These are phyloP conservation scores for Oreotrochilus melanogaster DNA, from an alignment of 2,113 vertebrate species.

Conservation along the genomic window DNA sequence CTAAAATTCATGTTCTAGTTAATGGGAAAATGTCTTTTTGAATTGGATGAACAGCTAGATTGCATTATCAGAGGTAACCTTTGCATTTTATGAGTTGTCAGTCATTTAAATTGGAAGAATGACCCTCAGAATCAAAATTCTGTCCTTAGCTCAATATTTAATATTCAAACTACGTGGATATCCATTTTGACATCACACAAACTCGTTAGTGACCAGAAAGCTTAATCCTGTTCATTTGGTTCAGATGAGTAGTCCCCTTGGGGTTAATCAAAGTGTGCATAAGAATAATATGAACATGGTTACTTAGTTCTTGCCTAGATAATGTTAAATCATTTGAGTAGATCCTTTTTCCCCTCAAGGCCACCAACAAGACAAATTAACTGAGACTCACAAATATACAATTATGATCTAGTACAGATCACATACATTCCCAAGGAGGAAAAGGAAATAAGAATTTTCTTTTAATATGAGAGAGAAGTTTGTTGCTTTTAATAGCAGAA, in stretches of 20 bases:
- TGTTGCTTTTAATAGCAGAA: neutral
- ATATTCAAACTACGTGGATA: neutral
- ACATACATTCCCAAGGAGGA: neutral
- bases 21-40: neutral
- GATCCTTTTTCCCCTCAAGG: neutral
- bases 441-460: neutral
- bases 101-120: neutral
- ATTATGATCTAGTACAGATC: neutral
- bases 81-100: neutral
- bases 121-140: neutral
- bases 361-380: neutral
- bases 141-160: neutral
- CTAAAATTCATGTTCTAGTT: neutral
- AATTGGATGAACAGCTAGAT: neutral
- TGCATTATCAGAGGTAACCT: neutral
- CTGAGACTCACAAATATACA: neutral
- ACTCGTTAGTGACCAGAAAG: neutral
- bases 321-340: neutral
- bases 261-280: neutral
- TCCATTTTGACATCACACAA: neutral
- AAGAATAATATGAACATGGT: neutral
- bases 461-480: neutral
- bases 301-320: neutral
- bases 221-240: conserved; percentile 2
- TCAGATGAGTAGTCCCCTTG: neutral